phyloP scores from a whole-genome alignment of 2,113 vertebrate genomes.

The Oplegnathus fasciatus region DNA sequence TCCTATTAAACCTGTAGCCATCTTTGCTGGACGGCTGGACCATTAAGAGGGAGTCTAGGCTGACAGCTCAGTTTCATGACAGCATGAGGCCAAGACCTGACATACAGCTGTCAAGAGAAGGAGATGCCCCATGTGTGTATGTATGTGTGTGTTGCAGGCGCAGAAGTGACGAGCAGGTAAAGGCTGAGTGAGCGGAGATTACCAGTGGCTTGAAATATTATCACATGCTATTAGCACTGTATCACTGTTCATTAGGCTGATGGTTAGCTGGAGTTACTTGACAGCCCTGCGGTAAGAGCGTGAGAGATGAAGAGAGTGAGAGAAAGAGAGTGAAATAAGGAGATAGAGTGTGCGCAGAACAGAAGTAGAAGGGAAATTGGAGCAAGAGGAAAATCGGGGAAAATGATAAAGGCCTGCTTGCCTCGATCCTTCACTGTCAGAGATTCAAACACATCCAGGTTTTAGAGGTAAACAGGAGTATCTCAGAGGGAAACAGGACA shows the following conservation, averaged over 20 bases:
- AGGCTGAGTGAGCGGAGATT: slow-evolving; percentile 76
- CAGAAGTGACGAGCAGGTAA: slow-evolving; percentile 73
- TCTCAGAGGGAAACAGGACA: slow-evolving; percentile 24
- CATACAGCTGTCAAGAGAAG: slow-evolving; percentile 54
- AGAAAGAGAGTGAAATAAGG: background rate
- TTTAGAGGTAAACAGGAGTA: slow-evolving; percentile 38
- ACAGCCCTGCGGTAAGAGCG: slow-evolving; percentile 52
- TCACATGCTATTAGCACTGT: slow-evolving; percentile 78
- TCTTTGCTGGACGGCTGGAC: slow-evolving; percentile 43
- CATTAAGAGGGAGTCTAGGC: slow-evolving; percentile 55
- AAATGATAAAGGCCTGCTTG: slow-evolving; percentile 24
- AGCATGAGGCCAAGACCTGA: slow-evolving; percentile 66
- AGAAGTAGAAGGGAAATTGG: slow-evolving; percentile 29
- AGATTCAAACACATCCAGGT: slow-evolving; percentile 13
- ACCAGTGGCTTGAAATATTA: slow-evolving; percentile 78
- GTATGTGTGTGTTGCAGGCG: slow-evolving; percentile 24
- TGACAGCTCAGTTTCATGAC: slow-evolving; percentile 62
- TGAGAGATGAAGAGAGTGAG: slow-evolving; percentile 4
- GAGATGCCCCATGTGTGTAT: slow-evolving; percentile 16
- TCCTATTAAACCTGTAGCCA: slow-evolving; percentile 57
- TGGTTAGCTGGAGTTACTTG: slow-evolving; percentile 53
- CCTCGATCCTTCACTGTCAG: slow-evolving; percentile 43
- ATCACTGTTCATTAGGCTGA: slow-evolving; percentile 81
- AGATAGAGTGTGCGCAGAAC: slow-evolving; percentile 4
- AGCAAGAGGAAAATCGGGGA: slow-evolving; percentile 24